These are phyloP conservation scores for Pholis gunnellus DNA, from an alignment of 2,113 vertebrate species.

Conservation along the genomic window DNA sequence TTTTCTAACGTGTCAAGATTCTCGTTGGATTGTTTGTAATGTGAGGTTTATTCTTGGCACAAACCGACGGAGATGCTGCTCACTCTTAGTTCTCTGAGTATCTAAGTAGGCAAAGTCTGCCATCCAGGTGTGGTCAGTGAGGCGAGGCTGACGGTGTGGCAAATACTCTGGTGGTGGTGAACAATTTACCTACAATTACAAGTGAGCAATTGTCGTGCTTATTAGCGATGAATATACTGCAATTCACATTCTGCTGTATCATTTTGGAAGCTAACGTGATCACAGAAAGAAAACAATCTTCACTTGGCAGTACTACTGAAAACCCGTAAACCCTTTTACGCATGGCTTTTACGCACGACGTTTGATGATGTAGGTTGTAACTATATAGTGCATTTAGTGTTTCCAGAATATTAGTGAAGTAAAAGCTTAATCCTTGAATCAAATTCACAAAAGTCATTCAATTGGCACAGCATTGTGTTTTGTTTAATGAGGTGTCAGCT, in stretches of 20 bases:
- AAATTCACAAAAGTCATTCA: neutral
- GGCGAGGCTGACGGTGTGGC: neutral
- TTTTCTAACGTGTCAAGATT: neutral
- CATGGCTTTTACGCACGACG: constrained; percentile 51
- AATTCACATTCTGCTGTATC: neutral
- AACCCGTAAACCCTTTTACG: constrained; percentile 36
- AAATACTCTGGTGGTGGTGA: neutral
- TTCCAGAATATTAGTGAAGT: neutral
- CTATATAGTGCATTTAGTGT: neutral
- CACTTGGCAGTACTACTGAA: constrained; percentile 3
- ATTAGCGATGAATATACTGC: neutral
- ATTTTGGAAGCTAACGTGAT: constrained; percentile 2
- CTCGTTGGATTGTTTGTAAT: neutral
- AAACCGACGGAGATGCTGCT: neutral
- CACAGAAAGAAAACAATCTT: neutral
- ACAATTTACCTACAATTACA: neutral
- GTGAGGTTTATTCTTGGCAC: neutral
- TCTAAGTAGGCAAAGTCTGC: constrained; percentile 12
- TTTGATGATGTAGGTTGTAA: neutral
- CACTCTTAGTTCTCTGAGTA: neutral
- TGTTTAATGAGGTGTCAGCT: neutral
- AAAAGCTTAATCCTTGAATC: neutral
- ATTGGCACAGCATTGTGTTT: neutral
- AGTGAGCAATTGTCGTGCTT: neutral
- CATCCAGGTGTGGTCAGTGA: constrained; percentile 54